Evolutionary conservation across 1,140 invertebrate species (phyloP).

Genomic region (Triops cancriformis): DNA sequence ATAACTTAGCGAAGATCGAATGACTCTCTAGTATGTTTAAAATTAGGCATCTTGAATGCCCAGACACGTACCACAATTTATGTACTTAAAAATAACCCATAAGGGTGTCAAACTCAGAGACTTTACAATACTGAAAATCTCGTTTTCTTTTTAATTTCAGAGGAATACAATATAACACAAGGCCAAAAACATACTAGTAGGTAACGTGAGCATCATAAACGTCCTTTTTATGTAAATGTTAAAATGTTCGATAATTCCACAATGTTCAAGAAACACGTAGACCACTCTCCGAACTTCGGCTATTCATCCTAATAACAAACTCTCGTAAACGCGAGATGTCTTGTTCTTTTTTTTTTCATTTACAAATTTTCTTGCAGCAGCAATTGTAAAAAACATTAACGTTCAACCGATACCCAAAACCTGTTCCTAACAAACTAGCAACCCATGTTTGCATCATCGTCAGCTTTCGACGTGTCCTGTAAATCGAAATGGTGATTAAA

Average conservation of each 20-base stretch:
- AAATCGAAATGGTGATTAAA: not conserved
- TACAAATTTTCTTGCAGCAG: not conserved
- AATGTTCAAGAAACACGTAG: not conserved
- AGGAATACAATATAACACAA: not conserved
- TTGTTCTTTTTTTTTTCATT: not conserved
- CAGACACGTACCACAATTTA: no score
- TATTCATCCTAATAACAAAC: not conserved
- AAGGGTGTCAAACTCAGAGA: no score
- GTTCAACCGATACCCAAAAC: not conserved
- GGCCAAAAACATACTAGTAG: not conserved
- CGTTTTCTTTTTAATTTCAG: not conserved
- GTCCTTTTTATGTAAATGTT: not conserved
- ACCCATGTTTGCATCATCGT: not conserved
- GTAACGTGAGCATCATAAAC: not conserved
- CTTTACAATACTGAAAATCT: no score
- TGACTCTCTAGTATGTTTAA: no score
- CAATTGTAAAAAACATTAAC: not conserved
- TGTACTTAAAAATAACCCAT: no score
- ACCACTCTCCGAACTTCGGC: not conserved
- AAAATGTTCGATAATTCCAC: not conserved
- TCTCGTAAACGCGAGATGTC: not conserved
- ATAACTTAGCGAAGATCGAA: no score
- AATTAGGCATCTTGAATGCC: no score
- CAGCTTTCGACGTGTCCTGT: not conserved
- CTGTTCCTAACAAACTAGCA: not conserved